phyloP scores from a whole-genome alignment of 2,888 invertebrate species.

The Melanargia galathea region DNA sequence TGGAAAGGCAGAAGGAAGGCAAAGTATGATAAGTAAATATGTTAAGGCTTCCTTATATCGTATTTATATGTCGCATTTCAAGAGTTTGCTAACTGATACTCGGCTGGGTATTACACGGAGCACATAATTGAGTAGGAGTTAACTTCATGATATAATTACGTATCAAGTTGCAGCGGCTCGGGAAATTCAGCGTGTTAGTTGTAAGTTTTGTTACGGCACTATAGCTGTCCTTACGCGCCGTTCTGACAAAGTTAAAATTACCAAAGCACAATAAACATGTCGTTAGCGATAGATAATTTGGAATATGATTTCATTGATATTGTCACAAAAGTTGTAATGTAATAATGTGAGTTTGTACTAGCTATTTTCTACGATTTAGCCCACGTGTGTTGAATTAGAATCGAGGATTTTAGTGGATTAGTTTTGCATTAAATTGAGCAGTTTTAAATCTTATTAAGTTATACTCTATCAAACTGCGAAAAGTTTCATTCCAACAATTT shows the following conservation, averaged over 20 bases:
- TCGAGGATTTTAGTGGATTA: too few relatives aligned
- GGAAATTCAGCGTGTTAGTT: constrained; percentile 25
- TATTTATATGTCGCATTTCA: constrained; percentile 33
- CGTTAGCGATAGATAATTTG: not conserved
- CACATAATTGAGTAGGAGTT: constrained; percentile 40
- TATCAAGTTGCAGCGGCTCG: constrained; percentile 23
- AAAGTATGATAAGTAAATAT: constrained; percentile 28
- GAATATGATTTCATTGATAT: constrained; percentile 4
- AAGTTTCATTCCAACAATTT: too few relatives aligned
- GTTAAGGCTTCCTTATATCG: constrained; percentile 37
- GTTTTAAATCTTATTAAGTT: too few relatives aligned
- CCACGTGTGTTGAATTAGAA: too few relatives aligned
- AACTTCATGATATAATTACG: constrained; percentile 42
- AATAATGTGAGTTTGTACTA: not conserved
- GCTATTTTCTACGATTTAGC: too few relatives aligned
- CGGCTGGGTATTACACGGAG: constrained; percentile 33
- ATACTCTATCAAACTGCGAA: too few relatives aligned
- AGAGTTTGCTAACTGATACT: constrained; percentile 41
- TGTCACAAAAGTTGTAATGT: not conserved
- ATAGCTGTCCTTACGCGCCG: constrained; percentile 7
- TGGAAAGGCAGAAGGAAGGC: not conserved
- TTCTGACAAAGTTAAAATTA: constrained; percentile 15
- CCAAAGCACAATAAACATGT: constrained; percentile 6
- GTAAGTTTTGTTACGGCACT: constrained; percentile 13
- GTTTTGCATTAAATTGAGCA: too few relatives aligned